Conservation (phyloP, 2,888 invertebrate species). For the Celastrina argiolus region DNA sequence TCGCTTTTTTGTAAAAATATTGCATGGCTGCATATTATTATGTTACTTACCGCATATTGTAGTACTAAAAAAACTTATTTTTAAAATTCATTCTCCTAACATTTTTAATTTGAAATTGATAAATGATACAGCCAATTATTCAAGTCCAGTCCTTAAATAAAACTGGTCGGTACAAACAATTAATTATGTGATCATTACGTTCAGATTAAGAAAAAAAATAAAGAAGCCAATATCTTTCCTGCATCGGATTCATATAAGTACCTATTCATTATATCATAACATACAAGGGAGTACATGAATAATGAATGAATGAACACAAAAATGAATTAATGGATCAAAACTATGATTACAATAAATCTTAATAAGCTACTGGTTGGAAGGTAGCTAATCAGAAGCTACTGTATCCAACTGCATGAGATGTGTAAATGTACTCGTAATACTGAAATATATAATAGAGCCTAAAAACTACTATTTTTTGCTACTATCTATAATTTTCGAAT, state of each 20-base stretch:
- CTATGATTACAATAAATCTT: constrained; percentile 13
- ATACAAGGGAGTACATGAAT: background rate
- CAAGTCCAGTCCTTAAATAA: background rate
- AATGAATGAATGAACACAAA: background rate
- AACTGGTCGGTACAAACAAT: background rate
- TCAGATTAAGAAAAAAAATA: background rate
- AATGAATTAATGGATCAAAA: constrained; percentile 7
- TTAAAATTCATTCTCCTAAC: no score
- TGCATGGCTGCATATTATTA: no score
- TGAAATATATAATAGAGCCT: background rate
- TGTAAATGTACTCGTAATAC: background rate
- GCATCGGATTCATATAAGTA: background rate
- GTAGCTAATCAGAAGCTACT: constrained; percentile 1
- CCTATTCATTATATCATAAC: background rate
- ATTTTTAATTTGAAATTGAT: constrained; percentile 1
- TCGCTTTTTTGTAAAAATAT: no score
- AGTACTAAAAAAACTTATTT: no score
- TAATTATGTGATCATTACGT: background rate
- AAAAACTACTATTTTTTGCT: no score
- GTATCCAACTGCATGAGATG: background rate
- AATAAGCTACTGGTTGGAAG: background rate
- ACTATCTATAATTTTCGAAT: no score
- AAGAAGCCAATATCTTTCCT: background rate
- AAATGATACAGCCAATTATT: background rate
- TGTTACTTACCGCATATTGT: no score